Percentiles rank a stretch among this genome's conserved stretches.
Evolutionary conservation across 2,113 vertebrate species (phyloP).

Genomic region (Aldabrachelys gigantea): DNA sequence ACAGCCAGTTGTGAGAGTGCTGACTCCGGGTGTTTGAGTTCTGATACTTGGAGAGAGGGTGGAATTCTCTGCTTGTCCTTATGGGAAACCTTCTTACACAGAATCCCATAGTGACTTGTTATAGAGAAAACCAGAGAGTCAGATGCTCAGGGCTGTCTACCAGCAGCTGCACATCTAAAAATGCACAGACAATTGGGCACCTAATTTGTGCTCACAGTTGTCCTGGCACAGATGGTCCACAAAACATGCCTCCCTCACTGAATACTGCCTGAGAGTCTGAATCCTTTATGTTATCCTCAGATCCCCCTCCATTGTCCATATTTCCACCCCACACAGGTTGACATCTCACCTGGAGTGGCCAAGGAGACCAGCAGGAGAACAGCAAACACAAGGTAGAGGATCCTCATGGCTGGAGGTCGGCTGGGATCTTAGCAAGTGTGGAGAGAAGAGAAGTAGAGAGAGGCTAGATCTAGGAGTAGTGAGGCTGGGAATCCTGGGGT

Average conservation of each 20-base stretch:
- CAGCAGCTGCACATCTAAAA: not conserved
- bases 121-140: not conserved
- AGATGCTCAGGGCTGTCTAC: not conserved
- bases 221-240: not conserved
- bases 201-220: not conserved
- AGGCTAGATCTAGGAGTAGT: not conserved
- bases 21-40: not conserved
- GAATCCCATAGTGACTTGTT: not conserved
- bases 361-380: constrained; percentile 58
- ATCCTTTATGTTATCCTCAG: accelerated
- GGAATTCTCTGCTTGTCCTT: not conserved
- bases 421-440: constrained; percentile 4
- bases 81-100: not conserved
- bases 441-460: not conserved
- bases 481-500: constrained; percentile 18
- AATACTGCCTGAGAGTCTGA: not conserved
- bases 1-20: not conserved
- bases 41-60: not conserved
- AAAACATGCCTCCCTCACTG: not conserved
- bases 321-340: not conserved
- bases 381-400: constrained; percentile 64
- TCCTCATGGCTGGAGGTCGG: constrained; percentile 43
- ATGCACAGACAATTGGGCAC: not conserved
- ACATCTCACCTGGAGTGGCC: constrained; percentile 61
- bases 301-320: not conserved